Evolutionary conservation across 2,797 vertebrate genomes (phyloP), one percentile per base, ranked within the genome.

Genomic region (Leptoclinus maculatus): DNA sequence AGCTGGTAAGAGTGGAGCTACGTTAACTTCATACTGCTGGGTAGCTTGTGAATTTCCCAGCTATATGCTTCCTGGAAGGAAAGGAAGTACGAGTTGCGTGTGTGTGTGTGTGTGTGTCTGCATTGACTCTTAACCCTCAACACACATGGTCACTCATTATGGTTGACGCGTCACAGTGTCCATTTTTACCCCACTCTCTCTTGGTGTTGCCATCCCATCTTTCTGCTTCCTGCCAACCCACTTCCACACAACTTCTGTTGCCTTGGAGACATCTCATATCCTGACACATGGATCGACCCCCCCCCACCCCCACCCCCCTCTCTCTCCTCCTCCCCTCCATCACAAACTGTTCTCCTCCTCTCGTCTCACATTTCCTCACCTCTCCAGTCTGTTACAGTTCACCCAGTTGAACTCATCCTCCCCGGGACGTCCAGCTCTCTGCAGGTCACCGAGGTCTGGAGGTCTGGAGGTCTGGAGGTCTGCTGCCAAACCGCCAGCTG

Each of bases 201-300:
- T 79, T 68, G 86, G 90, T 91, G 87, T 90, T 88, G 66, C 47
- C 62, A 85, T 90, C 83, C n/a, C 79, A 76, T 89, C 84, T 71
- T 82, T 79, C 64, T 82, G n/a, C 53, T 10, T 54, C 74, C 81
- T 76, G 74, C 39, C 76, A 78, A 75, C 69, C 71, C 3, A 1
- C 72, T 70, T 80, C 70, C 54, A 41, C 56, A 72, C 78, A 89
- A 83, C 80, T 88, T 87, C 73, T 84, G 92, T 94, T 80, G 87
- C 92, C 91, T 88, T 92, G 92, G 93, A 85, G 90, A 94, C 89
- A 54, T 87, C 83, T 80, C 78, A 83, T 84, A 79, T 77, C 71
- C 82, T 83, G 84, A 89, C 87, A 89, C 80, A 86, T 83, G 82
- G 86, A 88, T 80, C 76, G 71, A 70, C 58, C 73, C 75, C 68